A percentile compares a stretch with the other conserved stretches of the same genome.
Evolutionary conservation across 2,888 invertebrate species (phyloP).

Genomic region (Oasisia sp.): DNA sequence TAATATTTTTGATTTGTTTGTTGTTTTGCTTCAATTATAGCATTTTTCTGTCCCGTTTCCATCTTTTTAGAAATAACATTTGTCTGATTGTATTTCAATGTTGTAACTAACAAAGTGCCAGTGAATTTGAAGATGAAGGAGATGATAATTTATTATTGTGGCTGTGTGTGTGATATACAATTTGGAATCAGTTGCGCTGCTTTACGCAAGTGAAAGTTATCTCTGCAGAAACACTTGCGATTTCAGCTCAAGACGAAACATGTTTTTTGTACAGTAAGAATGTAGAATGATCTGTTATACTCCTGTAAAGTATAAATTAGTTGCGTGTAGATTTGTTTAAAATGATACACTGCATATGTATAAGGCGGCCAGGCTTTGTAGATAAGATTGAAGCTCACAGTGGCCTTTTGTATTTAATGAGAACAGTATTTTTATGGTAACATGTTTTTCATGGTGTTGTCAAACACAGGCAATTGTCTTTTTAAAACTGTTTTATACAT

Average conservation of each 20-base stretch:
- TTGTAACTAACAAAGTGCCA: neutral
- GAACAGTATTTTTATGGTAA: slow-evolving; percentile 6
- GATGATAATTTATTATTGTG: neutral
- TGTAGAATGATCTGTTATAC: neutral
- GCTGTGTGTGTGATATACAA: neutral
- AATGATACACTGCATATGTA: neutral
- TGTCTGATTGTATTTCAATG: neutral
- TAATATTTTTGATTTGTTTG: too few relatives aligned
- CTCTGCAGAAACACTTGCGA: neutral
- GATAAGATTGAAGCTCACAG: neutral
- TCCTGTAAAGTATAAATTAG: neutral
- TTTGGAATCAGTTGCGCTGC: neutral
- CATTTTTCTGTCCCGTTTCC: neutral
- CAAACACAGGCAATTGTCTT: neutral
- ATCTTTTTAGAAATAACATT: neutral
- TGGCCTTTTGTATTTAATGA: neutral
- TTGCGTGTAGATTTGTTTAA: neutral
- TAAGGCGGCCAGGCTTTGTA: neutral
- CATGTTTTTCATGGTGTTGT: neutral
- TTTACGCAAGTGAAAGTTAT: neutral
- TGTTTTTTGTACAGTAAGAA: neutral
- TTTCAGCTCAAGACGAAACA: neutral
- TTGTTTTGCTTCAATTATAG: neutral
- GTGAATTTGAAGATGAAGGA: neutral
- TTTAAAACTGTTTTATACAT: neutral